Evolutionary conservation across 2,113 vertebrate species (phyloP).

Genomic region (Australoheros scitulus): DNA sequence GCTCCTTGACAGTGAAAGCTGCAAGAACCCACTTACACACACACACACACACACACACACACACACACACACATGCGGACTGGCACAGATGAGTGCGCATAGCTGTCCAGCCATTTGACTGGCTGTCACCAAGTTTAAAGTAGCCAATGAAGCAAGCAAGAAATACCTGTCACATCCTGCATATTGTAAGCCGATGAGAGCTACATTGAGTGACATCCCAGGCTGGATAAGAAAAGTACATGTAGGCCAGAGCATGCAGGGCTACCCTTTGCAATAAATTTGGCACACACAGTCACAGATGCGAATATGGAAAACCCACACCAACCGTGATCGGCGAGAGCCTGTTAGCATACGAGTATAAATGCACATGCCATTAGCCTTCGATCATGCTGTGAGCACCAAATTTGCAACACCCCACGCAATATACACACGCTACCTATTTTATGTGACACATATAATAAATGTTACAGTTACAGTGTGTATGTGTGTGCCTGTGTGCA

Average conservation of each 20-base stretch:
- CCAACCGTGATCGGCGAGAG: neutral
- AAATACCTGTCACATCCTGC: slow-evolving; percentile 66
- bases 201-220: slow-evolving; percentile 50
- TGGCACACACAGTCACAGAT: neutral
- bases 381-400: neutral
- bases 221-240: slow-evolving; percentile 46
- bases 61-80: neutral
- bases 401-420: neutral
- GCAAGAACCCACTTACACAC: slow-evolving; percentile 32
- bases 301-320: slow-evolving; percentile 26
- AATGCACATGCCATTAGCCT: neutral
- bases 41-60: slow-evolving; percentile 20
- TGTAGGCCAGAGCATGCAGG: slow-evolving; percentile 31
- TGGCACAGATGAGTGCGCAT: slow-evolving; percentile 58
- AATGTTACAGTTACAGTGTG: slow-evolving; percentile 19
- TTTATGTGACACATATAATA: slow-evolving; percentile 33
- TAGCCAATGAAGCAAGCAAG: slow-evolving; percentile 60
- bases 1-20: slow-evolving; percentile 54
- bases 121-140: slow-evolving; percentile 68
- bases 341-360: neutral
- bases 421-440: neutral
- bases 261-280: neutral
- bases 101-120: slow-evolving; percentile 67
- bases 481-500: neutral
- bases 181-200: slow-evolving; percentile 44